Conservation (phyloP, 2,113 vertebrate genomes). For the Prolemur simus region DNA sequence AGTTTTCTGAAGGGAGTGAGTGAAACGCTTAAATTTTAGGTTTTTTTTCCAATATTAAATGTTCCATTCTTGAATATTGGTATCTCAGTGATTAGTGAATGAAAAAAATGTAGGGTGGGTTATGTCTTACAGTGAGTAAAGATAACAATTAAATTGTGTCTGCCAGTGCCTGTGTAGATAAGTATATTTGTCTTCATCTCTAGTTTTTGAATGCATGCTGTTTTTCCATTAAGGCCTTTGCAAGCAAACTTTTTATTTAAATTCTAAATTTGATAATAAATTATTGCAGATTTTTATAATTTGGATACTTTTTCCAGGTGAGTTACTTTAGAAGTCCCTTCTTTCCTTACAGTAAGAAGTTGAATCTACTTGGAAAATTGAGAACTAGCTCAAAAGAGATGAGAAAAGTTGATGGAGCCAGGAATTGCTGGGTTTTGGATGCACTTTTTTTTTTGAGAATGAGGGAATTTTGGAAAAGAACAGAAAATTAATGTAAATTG, state of each 20-base stretch:
- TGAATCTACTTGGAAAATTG: conserved; percentile 81
- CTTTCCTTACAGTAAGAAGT: conserved; percentile 80
- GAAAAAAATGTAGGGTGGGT: conserved; percentile 85
- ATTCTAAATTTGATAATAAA: conserved; percentile 92
- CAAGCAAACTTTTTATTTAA: conserved; percentile 90
- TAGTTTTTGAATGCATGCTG: conserved; percentile 88
- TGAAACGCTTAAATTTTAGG: conserved; percentile 85
- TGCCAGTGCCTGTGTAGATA: conserved; percentile 90
- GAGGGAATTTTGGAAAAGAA: conserved; percentile 82
- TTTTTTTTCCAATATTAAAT: conserved; percentile 89
- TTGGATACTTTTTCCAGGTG: conserved; percentile 84
- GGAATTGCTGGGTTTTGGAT: conserved; percentile 86
- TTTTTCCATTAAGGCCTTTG: conserved; percentile 85
- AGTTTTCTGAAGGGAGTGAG: conserved; percentile 82
- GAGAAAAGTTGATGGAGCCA: conserved; percentile 80
- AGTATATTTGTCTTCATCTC: conserved; percentile 88
- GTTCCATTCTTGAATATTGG: conserved; percentile 90
- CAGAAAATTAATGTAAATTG: conserved; percentile 88
- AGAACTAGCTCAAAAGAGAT: conserved; percentile 83
- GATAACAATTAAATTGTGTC: conserved; percentile 86
- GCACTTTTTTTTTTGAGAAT: conserved; percentile 88
- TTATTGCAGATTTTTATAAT: conserved; percentile 92
- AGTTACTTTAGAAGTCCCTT: conserved; percentile 78
- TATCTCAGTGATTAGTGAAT: conserved; percentile 90
- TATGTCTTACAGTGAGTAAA: conserved; percentile 86